These are phyloP conservation scores for Hyposoter didymator DNA, from an alignment of 2,888 invertebrate species.

Conservation along the genomic window DNA sequence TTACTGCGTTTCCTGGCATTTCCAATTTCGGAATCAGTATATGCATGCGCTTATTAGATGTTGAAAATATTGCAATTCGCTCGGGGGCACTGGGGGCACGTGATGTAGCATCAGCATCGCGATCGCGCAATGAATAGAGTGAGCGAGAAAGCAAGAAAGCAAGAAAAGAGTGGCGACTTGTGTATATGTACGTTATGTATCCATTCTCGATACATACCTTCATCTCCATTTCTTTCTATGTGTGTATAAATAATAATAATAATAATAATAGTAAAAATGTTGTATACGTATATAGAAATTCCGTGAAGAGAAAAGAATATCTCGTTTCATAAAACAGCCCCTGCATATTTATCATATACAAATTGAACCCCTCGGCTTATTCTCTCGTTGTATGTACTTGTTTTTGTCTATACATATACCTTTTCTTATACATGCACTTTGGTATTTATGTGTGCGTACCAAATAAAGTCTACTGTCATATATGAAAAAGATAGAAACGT, in stretches of 20 bases:
- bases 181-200: conserved; percentile 4
- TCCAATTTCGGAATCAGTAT: conserved; percentile 64
- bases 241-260: conserved; percentile 11
- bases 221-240: conserved; percentile 1
- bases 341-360: conserved; percentile 72
- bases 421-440: conserved; percentile 3
- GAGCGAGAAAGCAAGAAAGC: conserved; percentile 55
- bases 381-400: conserved; percentile 42
- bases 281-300: conserved; percentile 42
- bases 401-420: conserved; percentile 23
- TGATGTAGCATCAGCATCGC: conserved; percentile 51
- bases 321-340: conserved; percentile 68
- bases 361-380: conserved; percentile 69
- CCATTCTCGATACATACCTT: not conserved
- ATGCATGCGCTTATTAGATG: conserved; percentile 58
- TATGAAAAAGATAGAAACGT: conserved; percentile 34
- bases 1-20: conserved; percentile 59
- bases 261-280: conserved; percentile 6
- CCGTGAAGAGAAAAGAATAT: conserved; percentile 66
- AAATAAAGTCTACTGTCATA: conserved; percentile 46
- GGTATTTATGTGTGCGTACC: conserved; percentile 13
- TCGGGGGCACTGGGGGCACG: conserved; percentile 58
- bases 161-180: conserved; percentile 47
- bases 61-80: conserved; percentile 66
- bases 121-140: conserved; percentile 62